Percentiles rank a stretch among this genome's conserved stretches.
Conservation (phyloP, 2,888 invertebrate species). For the Erebia aethiops region DNA sequence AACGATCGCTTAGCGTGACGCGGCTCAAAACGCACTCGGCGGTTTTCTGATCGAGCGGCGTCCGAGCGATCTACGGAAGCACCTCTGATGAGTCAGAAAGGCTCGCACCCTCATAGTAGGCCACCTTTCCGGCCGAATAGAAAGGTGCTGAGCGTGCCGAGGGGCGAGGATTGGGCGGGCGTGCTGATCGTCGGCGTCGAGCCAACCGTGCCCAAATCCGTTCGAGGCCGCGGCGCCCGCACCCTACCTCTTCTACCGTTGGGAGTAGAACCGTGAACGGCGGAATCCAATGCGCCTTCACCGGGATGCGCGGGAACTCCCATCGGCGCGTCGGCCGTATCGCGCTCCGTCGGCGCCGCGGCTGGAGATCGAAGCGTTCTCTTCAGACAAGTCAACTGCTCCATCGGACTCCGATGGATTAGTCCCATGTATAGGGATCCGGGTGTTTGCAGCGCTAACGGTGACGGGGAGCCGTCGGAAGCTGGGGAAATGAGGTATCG, state of each 20-base stretch:
- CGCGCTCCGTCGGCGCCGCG: conserved; percentile 59
- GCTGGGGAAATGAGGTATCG: conserved; percentile 83
- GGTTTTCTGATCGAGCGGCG: conserved; percentile 35
- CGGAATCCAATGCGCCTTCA: conserved; percentile 78
- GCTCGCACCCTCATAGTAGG: conserved; percentile 73
- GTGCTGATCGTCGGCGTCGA: conserved; percentile 50
- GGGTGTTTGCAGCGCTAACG: conserved; percentile 83
- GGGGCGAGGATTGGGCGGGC: conserved; percentile 66
- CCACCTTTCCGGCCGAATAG: conserved; percentile 94
- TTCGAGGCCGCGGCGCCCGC: conserved; percentile 70
- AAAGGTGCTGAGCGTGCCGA: conserved; percentile 90
- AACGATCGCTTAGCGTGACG: conserved; percentile 26
- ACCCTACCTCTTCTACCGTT: conserved; percentile 60
- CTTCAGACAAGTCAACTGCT: conserved; percentile 89
- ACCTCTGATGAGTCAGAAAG: conserved; percentile 19
- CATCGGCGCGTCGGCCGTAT: conserved; percentile 61
- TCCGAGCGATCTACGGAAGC: conserved; percentile 36
- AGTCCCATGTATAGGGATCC: conserved; percentile 85
- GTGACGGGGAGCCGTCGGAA: conserved; percentile 83
- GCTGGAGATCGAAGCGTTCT: conserved; percentile 73
- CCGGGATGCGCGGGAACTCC: conserved; percentile 85
- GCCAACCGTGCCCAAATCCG: conserved; percentile 73
- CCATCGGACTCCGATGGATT: conserved; percentile 89
- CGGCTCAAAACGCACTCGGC: conserved; percentile 23
- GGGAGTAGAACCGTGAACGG: conserved; percentile 48